Percentiles rank a stretch among this genome's conserved stretches.
Conservation (phyloP, 2,113 vertebrate genomes). For the Climacteris rufus region DNA sequence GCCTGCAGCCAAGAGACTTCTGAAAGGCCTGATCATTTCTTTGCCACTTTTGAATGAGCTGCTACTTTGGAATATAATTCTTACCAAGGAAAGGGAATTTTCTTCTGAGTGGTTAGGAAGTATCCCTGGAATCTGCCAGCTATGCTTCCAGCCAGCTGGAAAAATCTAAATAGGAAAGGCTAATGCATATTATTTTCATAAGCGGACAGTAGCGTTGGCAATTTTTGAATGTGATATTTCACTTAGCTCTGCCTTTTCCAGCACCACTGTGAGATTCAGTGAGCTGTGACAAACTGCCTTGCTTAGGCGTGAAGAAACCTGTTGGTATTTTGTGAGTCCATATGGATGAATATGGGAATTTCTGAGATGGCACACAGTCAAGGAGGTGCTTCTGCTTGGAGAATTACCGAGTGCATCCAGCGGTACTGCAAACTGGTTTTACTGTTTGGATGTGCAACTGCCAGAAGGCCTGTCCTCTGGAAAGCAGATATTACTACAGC, state of each 20-base stretch:
- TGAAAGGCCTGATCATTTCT: background rate
- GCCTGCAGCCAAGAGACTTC: background rate
- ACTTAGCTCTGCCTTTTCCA: background rate
- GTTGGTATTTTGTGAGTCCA: background rate
- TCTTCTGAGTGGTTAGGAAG: background rate
- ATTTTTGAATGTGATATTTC: background rate
- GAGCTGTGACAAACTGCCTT: background rate
- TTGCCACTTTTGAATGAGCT: background rate
- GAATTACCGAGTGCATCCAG: background rate
- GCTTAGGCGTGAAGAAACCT: background rate
- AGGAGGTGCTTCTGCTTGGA: background rate
- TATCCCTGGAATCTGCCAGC: background rate
- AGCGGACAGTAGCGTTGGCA: background rate
- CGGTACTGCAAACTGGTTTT: background rate
- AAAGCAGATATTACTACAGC: background rate
- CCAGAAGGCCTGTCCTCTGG: background rate
- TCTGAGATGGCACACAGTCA: background rate
- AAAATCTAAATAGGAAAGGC: background rate
- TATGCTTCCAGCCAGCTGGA: background rate
- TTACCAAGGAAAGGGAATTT: background rate
- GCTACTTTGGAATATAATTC: background rate
- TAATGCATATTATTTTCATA: background rate
- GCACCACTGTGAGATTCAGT: background rate
- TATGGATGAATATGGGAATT: background rate
- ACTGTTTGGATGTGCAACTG: background rate